Percentiles rank a stretch among this genome's conserved stretches.
phyloP scores from a whole-genome alignment of 2,113 vertebrate genomes.

The Vulpes lagopus region DNA sequence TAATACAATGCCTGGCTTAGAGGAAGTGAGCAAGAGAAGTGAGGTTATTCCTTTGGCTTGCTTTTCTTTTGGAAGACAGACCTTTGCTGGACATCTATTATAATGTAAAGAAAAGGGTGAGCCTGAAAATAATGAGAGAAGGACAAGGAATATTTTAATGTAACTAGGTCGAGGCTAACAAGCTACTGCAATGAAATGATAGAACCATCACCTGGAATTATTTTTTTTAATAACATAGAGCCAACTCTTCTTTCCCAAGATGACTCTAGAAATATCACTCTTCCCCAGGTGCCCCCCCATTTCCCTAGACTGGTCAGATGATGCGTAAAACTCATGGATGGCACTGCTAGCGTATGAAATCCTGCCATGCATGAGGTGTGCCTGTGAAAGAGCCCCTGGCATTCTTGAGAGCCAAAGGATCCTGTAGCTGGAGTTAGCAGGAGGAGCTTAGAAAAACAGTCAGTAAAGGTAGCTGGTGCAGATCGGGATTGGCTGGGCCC shows the following conservation, averaged over 20 bases:
- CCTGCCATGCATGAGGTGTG: not conserved
- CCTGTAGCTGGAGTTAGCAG: not conserved
- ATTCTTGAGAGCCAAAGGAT: not conserved
- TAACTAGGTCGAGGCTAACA: not conserved
- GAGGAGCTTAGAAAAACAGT: not conserved
- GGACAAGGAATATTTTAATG: not conserved
- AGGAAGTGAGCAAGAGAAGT: not conserved
- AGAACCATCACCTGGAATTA: not conserved
- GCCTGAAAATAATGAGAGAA: not conserved
- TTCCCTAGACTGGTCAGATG: not conserved
- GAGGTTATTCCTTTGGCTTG: not conserved
- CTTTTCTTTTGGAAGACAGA: conserved; percentile 14
- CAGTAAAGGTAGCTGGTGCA: not conserved
- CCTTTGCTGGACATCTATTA: not conserved
- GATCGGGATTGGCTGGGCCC: not conserved
- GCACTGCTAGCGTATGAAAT: not conserved
- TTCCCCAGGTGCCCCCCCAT: not conserved
- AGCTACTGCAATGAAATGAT: not conserved
- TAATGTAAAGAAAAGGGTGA: not conserved
- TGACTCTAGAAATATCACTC: not conserved
- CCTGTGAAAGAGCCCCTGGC: rapidly evolving
- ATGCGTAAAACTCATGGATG: not conserved
- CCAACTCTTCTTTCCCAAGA: not conserved
- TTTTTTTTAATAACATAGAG: not conserved
- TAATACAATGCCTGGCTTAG: not conserved